phyloP scores from a whole-genome alignment of 2,888 invertebrate species.

The Endotricha flammealis region DNA sequence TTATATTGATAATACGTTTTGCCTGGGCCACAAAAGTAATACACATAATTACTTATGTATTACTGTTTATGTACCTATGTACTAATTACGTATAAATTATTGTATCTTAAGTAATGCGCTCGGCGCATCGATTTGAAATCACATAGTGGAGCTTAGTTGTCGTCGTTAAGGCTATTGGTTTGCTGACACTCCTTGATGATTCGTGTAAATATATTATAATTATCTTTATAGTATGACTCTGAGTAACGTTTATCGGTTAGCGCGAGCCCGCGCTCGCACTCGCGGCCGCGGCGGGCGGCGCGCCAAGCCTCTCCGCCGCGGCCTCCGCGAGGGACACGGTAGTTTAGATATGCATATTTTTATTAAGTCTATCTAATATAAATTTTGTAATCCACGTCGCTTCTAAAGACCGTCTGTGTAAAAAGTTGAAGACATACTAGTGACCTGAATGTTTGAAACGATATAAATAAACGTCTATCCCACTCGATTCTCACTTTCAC shows the following conservation, averaged over 20 bases:
- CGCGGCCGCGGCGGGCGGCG: slow-evolving; percentile 20
- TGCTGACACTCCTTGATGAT: slow-evolving; percentile 72
- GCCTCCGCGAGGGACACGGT: slow-evolving; percentile 50
- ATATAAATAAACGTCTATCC: slow-evolving; percentile 66
- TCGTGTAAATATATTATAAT: slow-evolving; percentile 77
- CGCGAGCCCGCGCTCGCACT: slow-evolving; percentile 14
- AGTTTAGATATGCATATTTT: slow-evolving; percentile 76
- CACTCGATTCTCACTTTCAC: slow-evolving; percentile 74
- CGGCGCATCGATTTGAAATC: slow-evolving; percentile 71
- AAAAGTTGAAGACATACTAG: slow-evolving; percentile 76
- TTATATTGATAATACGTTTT: slow-evolving; percentile 11
- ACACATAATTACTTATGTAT: slow-evolving; percentile 41
- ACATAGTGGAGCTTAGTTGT: slow-evolving; percentile 75
- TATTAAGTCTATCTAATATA: slow-evolving; percentile 76
- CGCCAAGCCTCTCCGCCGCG: slow-evolving; percentile 23
- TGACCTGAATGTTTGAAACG: slow-evolving; percentile 76
- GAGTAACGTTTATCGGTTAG: slow-evolving; percentile 40
- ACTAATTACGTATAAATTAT: slow-evolving; percentile 69
- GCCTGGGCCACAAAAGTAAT: slow-evolving; percentile 40
- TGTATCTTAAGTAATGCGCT: slow-evolving; percentile 66
- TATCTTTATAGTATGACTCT: slow-evolving; percentile 70
- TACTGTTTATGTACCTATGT: slow-evolving; percentile 44
- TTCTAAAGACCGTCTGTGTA: slow-evolving; percentile 76
- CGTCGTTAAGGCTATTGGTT: slow-evolving; percentile 72
- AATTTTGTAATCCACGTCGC: slow-evolving; percentile 77